Base-by-base conservation (phyloP, 1,140 invertebrate species). In the Drepana arcuata region DNA sequence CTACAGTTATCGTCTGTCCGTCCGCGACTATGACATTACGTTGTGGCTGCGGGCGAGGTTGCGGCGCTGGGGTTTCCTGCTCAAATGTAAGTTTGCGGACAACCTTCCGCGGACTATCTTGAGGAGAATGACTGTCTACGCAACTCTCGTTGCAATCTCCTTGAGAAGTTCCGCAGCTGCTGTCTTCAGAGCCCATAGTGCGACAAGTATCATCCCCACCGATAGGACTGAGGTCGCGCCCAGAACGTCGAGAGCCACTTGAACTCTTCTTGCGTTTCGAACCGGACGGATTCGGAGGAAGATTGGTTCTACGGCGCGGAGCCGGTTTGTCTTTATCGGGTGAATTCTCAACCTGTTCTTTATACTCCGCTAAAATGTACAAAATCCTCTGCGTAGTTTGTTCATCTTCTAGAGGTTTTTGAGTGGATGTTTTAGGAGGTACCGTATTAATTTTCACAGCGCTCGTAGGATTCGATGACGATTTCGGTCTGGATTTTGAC, bases 251-350 rank as follows among this genome's bases (percentile, higher is more conserved):
- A 34, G 28, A 87, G 65, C 71, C 87, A 16, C 87, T 86, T 1
- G 86, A 86, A 16, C 88, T 89, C 54, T 92, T 93, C 65, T 92
- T 92, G 7, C 91, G 79, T 50, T 92, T 92, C 0, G 90, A 87
- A 21, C 90, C 85, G 46, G 86, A 86, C 2, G 90, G 89, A 78
- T 91, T 92, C 0, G 89, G 24, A 26, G n/a, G 88, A 2, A 90
- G 90, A 69, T 93, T 92, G 0, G 90, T 89, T 34, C 90, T 84
- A 58, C 91, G 83, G 41, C 91, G 80, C 0, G 91, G 92, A 1
- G 92, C 92, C 0, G 92, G 92, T 67, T 93, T 94, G 66, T 93
- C 92, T 61, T 93, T 93, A 67, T 93, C 91, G 0, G 91, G 92
- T 2, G 91, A 92, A 64, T 93, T 93, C 36, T 91, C 82, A 18